Percentiles rank a stretch among this genome's conserved stretches.
Conservation (phyloP, 2,113 vertebrate species). For the Pelmatolapia mariae region DNA sequence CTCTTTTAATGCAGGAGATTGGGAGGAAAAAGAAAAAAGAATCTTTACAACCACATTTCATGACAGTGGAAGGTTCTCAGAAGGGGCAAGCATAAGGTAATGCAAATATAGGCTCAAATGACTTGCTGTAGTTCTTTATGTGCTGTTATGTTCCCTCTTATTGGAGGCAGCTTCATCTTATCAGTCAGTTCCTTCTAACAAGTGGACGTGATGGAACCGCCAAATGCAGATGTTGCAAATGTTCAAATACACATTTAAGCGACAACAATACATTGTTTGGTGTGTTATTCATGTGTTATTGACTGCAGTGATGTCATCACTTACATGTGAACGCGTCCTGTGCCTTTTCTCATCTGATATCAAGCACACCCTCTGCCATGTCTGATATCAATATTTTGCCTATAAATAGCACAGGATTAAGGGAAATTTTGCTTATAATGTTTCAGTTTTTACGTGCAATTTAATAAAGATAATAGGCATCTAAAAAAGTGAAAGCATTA, state of each 20-base stretch:
- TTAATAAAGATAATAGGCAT: not conserved
- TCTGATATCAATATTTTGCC: not conserved
- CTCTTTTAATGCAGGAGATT: not conserved
- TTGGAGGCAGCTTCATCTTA: not conserved
- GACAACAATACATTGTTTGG: not conserved
- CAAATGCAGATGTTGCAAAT: fast-evolving
- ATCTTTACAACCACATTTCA: constrained; percentile 8
- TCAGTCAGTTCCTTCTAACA: not conserved
- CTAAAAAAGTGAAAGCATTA: not conserved
- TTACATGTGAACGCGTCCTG: not conserved
- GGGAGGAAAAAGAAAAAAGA: not conserved
- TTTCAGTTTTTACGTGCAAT: fast-evolving
- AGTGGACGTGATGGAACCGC: not conserved
- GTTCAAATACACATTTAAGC: not conserved
- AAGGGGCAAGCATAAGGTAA: not conserved
- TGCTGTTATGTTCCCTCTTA: not conserved
- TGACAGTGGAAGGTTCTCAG: not conserved
- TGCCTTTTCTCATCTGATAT: not conserved
- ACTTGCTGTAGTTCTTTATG: not conserved
- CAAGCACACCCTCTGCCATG: fast-evolving
- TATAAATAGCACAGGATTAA: not conserved
- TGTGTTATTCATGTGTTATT: not conserved
- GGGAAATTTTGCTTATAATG: not conserved
- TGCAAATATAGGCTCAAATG: not conserved
- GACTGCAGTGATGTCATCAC: not conserved